Conservation (phyloP, 2,797 vertebrate species). For the Muraenolepis orangiensis region DNA sequence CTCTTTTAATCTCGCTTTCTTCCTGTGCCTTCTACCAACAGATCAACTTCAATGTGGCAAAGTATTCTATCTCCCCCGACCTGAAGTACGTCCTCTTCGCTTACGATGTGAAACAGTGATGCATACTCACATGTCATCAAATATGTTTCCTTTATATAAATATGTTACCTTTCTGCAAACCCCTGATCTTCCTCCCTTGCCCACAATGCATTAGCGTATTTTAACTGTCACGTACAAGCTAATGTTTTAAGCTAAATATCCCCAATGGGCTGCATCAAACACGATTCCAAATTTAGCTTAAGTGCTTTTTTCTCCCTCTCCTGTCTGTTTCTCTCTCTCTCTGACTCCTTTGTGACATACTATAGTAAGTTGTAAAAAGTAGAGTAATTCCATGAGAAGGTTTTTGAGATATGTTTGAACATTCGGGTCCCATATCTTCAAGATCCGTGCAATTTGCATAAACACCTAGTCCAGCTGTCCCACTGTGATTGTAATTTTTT, state of each 20-base stretch:
- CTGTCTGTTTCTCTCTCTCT: not conserved
- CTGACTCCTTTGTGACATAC: not conserved
- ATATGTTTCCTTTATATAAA: not conserved
- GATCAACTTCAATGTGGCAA: slow-evolving; percentile 93
- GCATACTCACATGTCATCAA: not conserved
- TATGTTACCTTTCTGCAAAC: not conserved
- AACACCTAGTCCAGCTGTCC: not conserved
- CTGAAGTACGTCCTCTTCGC: slow-evolving; percentile 92
- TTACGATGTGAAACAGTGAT: slow-evolving; percentile 86
- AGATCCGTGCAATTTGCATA: not conserved
- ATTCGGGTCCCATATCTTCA: not conserved
- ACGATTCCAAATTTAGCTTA: not conserved
- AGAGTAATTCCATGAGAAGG: not conserved
- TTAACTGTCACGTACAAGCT: not conserved
- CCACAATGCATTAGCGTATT: not conserved
- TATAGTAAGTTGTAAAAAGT: too few relatives aligned
- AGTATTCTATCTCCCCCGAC: slow-evolving; percentile 91
- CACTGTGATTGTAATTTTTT: not conserved
- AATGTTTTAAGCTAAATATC: not conserved
- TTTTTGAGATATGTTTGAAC: not conserved
- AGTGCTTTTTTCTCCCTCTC: not conserved
- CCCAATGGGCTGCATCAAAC: not conserved
- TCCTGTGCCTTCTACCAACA: slow-evolving; percentile 44
- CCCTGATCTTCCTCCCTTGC: not conserved
- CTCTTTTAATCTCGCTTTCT: not conserved